Evolutionary conservation across 1,140 invertebrate species (phyloP).

Genomic region (Tetranychus cinnabarinus): DNA sequence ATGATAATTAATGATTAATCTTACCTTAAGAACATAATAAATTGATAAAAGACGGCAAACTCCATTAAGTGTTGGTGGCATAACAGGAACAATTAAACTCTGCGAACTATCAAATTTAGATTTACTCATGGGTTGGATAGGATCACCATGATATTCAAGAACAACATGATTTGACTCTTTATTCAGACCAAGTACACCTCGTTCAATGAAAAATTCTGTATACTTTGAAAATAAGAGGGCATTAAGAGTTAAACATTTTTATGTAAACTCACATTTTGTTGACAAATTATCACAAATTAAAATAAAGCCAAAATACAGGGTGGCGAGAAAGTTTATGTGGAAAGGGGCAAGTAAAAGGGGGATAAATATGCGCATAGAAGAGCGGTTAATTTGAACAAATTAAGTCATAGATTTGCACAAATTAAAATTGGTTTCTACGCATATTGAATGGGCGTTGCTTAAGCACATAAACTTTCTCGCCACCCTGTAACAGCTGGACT

Average conservation of each 20-base stretch:
- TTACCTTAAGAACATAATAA: constrained; percentile 51
- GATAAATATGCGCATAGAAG: too few species aligned
- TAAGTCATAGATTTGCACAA: too few species aligned
- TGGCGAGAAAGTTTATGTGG: too few species aligned
- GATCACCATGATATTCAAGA: constrained; percentile 41
- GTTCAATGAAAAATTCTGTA: constrained; percentile 54
- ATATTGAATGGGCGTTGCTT: too few species aligned
- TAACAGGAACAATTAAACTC: constrained; percentile 43
- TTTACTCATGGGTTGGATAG: constrained; percentile 32
- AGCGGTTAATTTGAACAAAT: too few species aligned
- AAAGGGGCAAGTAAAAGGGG: too few species aligned
- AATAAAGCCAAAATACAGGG: neutral
- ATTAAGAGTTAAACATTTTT: too few species aligned
- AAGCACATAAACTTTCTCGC: too few species aligned
- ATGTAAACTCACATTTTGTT: too few species aligned
- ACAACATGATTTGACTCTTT: constrained; percentile 45
- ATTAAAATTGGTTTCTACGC: too few species aligned
- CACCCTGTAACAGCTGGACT: too few species aligned
- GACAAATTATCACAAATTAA: neutral
- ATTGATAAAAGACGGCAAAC: constrained; percentile 52
- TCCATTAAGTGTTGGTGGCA: constrained; percentile 45
- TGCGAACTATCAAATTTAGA: constrained; percentile 37
- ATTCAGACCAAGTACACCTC: constrained; percentile 45
- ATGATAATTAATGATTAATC: constrained; percentile 4
- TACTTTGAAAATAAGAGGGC: constrained; percentile 25